phyloP scores from a whole-genome alignment of 2,888 invertebrate genomes.

The Aleiodes leptofemur region DNA sequence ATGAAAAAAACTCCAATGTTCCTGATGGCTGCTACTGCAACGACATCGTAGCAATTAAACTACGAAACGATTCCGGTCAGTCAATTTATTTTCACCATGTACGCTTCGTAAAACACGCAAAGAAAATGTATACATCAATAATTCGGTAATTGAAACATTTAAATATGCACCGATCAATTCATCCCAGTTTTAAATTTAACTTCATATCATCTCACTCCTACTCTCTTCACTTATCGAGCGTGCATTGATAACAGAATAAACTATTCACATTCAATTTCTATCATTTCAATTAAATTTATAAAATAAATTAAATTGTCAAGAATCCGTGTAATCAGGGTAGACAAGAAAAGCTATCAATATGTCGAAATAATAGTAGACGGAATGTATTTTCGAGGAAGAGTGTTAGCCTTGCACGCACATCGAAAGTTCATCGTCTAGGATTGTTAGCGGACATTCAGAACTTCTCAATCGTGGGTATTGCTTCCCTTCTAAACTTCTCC shows the following conservation, averaged over 20 bases:
- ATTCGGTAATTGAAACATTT: constrained; percentile 10
- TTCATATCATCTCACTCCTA: not conserved
- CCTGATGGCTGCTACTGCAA: constrained; percentile 14
- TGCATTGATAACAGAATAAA: not conserved
- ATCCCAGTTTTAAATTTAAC: not conserved
- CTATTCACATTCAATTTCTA: constrained; percentile 2
- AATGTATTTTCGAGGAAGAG: constrained; percentile 22
- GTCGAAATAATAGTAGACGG: constrained; percentile 13
- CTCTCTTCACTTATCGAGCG: too few relatives aligned
- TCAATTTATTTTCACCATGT: constrained; percentile 27
- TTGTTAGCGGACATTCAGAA: constrained; percentile 71
- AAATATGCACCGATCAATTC: not conserved
- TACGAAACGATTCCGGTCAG: constrained; percentile 8
- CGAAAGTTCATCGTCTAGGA: constrained; percentile 51
- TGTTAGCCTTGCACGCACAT: constrained; percentile 30
- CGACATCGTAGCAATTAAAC: constrained; percentile 32
- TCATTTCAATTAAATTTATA: constrained; percentile 26
- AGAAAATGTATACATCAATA: constrained; percentile 19
- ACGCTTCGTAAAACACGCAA: constrained; percentile 1
- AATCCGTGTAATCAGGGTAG: constrained; percentile 20
- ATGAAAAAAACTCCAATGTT: not conserved
- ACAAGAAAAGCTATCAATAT: constrained; percentile 8
- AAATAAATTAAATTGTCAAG: constrained; percentile 17
- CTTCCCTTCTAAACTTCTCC: constrained; percentile 47
- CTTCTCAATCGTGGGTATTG: constrained; percentile 70